A percentile compares a stretch with the other conserved stretches of the same genome.
Evolutionary conservation across 2,113 vertebrate species (phyloP).

Genomic region (Pipa parva): DNA sequence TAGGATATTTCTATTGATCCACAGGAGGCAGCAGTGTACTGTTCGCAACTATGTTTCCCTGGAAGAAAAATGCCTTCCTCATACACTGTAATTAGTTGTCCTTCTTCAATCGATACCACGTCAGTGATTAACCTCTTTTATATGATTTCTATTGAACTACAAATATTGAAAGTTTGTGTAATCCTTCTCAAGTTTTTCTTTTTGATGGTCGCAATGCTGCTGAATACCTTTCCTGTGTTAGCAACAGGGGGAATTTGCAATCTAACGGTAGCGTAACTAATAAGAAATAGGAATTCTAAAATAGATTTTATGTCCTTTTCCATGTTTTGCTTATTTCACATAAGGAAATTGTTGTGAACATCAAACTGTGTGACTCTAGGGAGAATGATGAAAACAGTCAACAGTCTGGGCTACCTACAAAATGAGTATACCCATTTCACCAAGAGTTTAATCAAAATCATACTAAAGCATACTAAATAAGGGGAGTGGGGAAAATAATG

Average conservation of each 20-base stretch:
- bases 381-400: too few species aligned
- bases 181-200: background rate
- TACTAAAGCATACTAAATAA: too few species aligned
- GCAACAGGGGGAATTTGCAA: too few species aligned
- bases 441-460: too few species aligned
- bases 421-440: too few species aligned
- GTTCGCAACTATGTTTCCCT: constrained; percentile 18
- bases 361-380: too few species aligned
- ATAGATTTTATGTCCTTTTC: background rate
- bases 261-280: too few species aligned
- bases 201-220: background rate
- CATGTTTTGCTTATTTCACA: too few species aligned
- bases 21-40: background rate
- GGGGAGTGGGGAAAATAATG: too few species aligned
- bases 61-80: constrained; percentile 7
- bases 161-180: background rate
- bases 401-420: too few species aligned
- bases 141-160: background rate
- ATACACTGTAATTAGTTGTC: constrained; percentile 13
- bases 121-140: constrained; percentile 16
- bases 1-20: constrained; percentile 24
- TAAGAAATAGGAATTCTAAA: background rate
- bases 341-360: too few species aligned
- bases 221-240: too few species aligned
- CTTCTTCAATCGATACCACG: constrained; percentile 9